Evolutionary conservation across 2,888 invertebrate genomes (phyloP).

Genomic region (Leptinotarsa haldemani): DNA sequence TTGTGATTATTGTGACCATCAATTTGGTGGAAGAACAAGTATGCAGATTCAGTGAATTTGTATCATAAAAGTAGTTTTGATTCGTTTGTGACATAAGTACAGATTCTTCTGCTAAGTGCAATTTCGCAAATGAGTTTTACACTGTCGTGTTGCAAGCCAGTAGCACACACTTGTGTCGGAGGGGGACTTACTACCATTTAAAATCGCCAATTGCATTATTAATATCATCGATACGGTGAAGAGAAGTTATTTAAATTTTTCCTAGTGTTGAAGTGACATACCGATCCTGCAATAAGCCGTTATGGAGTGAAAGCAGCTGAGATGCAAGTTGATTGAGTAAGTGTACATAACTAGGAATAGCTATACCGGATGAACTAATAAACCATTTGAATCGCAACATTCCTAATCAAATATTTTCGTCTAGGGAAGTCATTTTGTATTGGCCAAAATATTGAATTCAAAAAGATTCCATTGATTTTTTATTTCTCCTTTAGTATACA

Average conservation of each 20-base stretch:
- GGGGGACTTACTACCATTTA: conserved; percentile 4
- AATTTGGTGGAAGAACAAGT: conserved; percentile 8
- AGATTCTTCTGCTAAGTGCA: background rate
- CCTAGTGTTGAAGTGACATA: conserved; percentile 7
- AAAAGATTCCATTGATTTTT: too few relatives aligned
- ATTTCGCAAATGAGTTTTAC: background rate
- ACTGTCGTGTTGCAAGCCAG: background rate
- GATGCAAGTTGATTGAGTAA: conserved; percentile 2
- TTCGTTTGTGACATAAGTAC: conserved; percentile 2
- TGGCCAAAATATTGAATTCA: too few relatives aligned
- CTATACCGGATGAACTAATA: conserved; percentile 9
- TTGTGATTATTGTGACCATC: background rate
- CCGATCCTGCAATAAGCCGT: conserved; percentile 6
- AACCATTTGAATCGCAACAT: background rate
- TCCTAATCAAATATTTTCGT: background rate
- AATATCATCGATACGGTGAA: conserved; percentile 12
- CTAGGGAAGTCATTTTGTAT: background rate
- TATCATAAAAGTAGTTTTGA: background rate
- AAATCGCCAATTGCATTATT: conserved; percentile 9
- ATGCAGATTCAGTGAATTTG: conserved; percentile 7
- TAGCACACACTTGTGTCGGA: background rate
- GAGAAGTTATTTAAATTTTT: conserved; percentile 12
- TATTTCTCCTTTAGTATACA: too few relatives aligned
- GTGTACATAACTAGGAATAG: background rate
- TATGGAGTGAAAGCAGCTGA: conserved; percentile 8